Evolutionary conservation across 2,113 vertebrate species (phyloP), one percentile per base, ranked within the genome.

Genomic region (Semnornis frantzii): DNA sequence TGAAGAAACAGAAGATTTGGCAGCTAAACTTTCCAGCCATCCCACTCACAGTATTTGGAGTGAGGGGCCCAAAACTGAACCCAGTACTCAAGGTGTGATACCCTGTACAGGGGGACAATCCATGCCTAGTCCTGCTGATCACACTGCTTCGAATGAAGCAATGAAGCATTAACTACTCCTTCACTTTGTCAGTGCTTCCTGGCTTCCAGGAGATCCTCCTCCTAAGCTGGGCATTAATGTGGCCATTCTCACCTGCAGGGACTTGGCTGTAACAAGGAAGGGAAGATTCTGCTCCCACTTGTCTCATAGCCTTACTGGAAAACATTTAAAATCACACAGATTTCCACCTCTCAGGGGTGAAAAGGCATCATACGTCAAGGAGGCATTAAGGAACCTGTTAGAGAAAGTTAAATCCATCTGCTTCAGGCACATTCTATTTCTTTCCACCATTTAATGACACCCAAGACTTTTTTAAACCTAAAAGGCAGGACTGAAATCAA

Each of bases 241-340:
- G 42, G 13, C 25, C n/a, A 9, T 5, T 39, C 57, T 18, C 66
- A 37, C 58, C 21, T 62, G 46, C 57, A 24, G 74, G 62, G 50
- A 65, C 37, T 28, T 30, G 57, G 8, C 37, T 16, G 9, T n/a
- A 55, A 39, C 12, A 28, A 19, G 1, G 20, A 75, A 85, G 4
- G 7, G 19, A 12, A 24, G 14, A 4, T 16, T 34, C 11, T n/a
- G 3, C 0, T 62, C 44, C 34, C 23, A 54, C 2, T 21, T 2
- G 5, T 23, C 28, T 69, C 64, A 34, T 1, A 77, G 21, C 6
- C 28, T 37, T 52, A 65, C 15, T 5, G 39, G 23, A 79, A 73
- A 72, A 46, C 33, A 37, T 4, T 24, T 12, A 4, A 77, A 74
- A 58, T 23, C 19, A 20, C 19, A 37, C 16, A 37, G 52, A 15